Conservation (phyloP, 2,113 vertebrate species). For the Centropristis striata region DNA sequence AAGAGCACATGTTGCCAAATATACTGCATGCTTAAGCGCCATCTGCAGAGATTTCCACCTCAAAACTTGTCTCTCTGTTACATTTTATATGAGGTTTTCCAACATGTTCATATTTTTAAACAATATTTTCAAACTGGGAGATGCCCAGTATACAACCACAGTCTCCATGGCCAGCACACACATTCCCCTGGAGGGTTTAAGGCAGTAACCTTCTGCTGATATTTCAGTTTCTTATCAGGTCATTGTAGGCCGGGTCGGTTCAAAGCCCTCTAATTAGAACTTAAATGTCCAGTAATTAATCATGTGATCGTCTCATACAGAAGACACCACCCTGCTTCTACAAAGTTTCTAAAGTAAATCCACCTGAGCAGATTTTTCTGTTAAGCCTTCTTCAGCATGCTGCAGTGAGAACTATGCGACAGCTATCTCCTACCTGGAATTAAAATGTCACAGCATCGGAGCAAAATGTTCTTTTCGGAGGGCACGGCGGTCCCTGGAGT, state of each 20-base stretch:
- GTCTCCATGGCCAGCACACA: neutral
- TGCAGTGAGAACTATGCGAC: constrained; percentile 1
- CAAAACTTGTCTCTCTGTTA: neutral
- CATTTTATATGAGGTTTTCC: neutral
- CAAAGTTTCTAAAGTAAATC: neutral
- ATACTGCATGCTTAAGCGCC: neutral
- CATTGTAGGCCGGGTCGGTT: neutral
- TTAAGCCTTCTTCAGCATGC: neutral
- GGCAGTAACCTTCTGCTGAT: neutral
- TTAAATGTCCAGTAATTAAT: neutral
- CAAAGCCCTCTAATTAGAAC: neutral
- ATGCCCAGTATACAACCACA: neutral
- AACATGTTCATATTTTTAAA: neutral
- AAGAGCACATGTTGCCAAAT: neutral
- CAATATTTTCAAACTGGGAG: neutral
- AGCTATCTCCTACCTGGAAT: constrained; percentile 7
- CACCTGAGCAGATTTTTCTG: neutral
- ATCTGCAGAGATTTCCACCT: neutral
- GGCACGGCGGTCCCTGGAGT: neutral
- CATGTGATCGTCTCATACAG: neutral
- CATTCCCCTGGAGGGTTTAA: neutral
- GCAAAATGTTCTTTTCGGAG: constrained; percentile 32
- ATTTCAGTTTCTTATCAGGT: neutral
- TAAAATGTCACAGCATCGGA: constrained; percentile 45
- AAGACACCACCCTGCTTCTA: neutral